Evolutionary conservation across 2,888 invertebrate species (phyloP).

Genomic region (Sarcophaga variegata): DNA sequence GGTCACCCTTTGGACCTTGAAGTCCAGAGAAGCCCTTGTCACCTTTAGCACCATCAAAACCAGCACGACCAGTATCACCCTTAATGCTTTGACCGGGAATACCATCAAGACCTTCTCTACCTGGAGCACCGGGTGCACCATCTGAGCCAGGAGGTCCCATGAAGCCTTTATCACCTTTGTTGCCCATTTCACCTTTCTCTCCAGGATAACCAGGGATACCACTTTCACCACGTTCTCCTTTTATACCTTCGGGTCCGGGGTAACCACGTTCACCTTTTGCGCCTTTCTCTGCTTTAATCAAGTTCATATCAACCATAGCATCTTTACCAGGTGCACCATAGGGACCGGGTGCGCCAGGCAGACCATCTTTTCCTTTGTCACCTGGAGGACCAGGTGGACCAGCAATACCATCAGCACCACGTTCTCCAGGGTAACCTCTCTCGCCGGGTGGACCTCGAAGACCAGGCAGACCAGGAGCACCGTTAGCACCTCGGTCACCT

Average conservation of each 20-base stretch:
- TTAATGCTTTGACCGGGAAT: conserved; percentile 87
- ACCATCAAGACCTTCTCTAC: conserved; percentile 87
- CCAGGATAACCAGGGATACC: conserved; percentile 89
- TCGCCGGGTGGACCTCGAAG: conserved; percentile 89
- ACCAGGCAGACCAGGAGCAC: conserved; percentile 87
- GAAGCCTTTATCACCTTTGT: conserved; percentile 86
- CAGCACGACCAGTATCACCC: conserved; percentile 88
- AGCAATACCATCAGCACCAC: conserved; percentile 87
- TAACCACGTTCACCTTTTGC: conserved; percentile 86
- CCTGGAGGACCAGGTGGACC: conserved; percentile 82
- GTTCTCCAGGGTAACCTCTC: conserved; percentile 86
- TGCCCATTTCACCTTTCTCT: conserved; percentile 86
- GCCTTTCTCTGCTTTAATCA: conserved; percentile 85
- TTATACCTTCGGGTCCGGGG: conserved; percentile 85
- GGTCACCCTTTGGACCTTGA: conserved; percentile 85
- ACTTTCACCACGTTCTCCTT: conserved; percentile 86
- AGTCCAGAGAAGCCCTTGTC: conserved; percentile 80
- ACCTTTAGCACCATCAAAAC: conserved; percentile 84
- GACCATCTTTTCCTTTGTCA: conserved; percentile 82
- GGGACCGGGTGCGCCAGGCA: conserved; percentile 85
- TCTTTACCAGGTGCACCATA: conserved; percentile 86
- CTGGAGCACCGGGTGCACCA: conserved; percentile 87
- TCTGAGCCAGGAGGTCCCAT: conserved; percentile 88
- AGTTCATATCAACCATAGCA: conserved; percentile 83
- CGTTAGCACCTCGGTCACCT: conserved; percentile 89